Percentiles rank a stretch among this genome's conserved stretches.
These are phyloP conservation scores for Serrognathus titanus DNA, from an alignment of 2,888 invertebrate species.

Conservation along the genomic window DNA sequence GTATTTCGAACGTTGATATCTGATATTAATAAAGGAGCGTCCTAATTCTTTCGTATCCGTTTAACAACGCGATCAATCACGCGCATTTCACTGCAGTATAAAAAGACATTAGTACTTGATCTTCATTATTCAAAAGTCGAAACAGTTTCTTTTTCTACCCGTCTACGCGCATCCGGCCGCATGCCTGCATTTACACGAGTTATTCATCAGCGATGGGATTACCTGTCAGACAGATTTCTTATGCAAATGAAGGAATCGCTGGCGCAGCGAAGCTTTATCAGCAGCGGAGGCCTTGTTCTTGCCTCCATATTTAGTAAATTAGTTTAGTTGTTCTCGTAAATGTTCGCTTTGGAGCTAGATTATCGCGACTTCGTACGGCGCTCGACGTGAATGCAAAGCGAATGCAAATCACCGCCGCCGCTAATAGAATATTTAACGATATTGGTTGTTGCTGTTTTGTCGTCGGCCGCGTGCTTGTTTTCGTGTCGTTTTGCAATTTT, in stretches of 20 bases:
- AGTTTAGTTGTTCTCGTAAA: constrained; percentile 20
- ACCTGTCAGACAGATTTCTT: constrained; percentile 2
- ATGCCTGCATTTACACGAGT: constrained; percentile 6
- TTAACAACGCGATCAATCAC: constrained; percentile 11
- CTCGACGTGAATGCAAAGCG: constrained; percentile 17
- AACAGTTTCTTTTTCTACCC: background rate
- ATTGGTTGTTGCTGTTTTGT: background rate
- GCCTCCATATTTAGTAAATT: constrained; percentile 24
- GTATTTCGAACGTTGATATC: background rate
- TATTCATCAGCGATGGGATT: constrained; percentile 15
- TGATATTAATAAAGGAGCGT: background rate
- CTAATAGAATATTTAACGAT: constrained; percentile 18
- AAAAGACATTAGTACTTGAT: constrained; percentile 2
- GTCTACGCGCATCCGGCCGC: background rate
- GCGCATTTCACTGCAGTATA: constrained; percentile 5
- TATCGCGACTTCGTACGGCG: constrained; percentile 4
- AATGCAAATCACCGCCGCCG: constrained; percentile 17
- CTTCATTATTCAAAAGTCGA: constrained; percentile 14
- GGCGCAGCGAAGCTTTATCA: constrained; percentile 19
- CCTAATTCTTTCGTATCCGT: constrained; percentile 10
- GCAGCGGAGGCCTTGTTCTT: constrained; percentile 10
- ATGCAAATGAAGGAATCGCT: constrained; percentile 19
- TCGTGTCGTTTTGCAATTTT: too few species aligned
- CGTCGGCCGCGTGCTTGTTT: too few species aligned
- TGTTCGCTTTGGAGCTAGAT: background rate